These are phyloP conservation scores for Eledona agricola DNA, from an alignment of 2,888 invertebrate genomes.

Conservation along the genomic window DNA sequence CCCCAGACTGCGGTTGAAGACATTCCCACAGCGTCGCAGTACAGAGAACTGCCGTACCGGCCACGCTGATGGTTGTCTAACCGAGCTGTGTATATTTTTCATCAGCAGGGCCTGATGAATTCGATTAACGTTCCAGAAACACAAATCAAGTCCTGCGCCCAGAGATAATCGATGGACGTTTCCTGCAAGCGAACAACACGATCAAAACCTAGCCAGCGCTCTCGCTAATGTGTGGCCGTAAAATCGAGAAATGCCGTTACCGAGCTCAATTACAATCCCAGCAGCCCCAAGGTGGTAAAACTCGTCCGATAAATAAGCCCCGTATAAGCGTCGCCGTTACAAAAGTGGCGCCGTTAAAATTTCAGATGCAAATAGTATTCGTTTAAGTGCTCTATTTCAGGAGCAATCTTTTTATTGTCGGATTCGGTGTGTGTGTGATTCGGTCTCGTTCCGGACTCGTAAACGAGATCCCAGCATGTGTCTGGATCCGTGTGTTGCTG, in stretches of 20 bases:
- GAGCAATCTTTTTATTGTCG: conserved; percentile 54
- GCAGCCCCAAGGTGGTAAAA: conserved; percentile 33
- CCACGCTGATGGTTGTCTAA: too few species aligned
- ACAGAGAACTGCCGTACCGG: too few species aligned
- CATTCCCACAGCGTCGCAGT: conserved; percentile 48
- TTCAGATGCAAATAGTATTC: conserved; percentile 56
- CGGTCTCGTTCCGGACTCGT: conserved; percentile 45
- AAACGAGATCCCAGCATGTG: conserved; percentile 51
- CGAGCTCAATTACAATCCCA: conserved; percentile 31
- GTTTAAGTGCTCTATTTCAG: conserved; percentile 52
- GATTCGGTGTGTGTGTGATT: conserved; percentile 1
- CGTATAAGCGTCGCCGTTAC: conserved; percentile 23
- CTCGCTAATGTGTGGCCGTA: conserved; percentile 22
- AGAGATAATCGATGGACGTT: conserved; percentile 16
- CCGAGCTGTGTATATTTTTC: too few species aligned
- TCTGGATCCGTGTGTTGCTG: conserved; percentile 40
- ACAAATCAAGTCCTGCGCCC: conserved; percentile 4
- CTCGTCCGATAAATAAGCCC: conserved; percentile 34
- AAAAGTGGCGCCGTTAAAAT: conserved; percentile 49
- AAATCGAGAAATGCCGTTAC: conserved; percentile 26
- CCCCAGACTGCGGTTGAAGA: conserved; percentile 42
- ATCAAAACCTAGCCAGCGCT: conserved; percentile 15
- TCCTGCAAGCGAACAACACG: conserved; percentile 13
- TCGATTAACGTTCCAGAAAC: too few species aligned
- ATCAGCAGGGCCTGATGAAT: too few species aligned